Base-by-base conservation (phyloP, 1,140 invertebrate species). In the Zaprionus camerounensis region DNA sequence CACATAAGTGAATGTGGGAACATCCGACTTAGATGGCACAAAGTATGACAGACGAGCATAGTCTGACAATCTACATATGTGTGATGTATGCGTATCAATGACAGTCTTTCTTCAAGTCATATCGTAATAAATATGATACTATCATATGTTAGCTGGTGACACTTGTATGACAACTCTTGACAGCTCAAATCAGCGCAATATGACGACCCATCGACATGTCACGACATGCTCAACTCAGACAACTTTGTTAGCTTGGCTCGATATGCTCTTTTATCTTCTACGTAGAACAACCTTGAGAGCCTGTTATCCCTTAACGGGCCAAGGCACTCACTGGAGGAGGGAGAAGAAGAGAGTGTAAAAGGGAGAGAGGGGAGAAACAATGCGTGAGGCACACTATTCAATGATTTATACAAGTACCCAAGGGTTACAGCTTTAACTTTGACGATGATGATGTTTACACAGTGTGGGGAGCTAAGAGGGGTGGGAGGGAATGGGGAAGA, bases 391-490 rank as follows among this genome's bases (percentile, higher is more conserved):
- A 28, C 41, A 28, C 41, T 46, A 61, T n/a, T 56, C 46, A 70
- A 56, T 70, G 49, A 63, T 71, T 70, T 55, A 57, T 26, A 56
- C 46, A 65, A 71, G 53, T 24, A 51, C 46, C 46, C 24, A n/a
- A 24, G 53, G 41, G 62, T 51, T 58, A 4, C n/a, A 31, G 38
- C 62, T 65, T 71, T 51, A 71, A 66, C 34, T 49, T 65, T 36
- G 51, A 49, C 36, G 15, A 53, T 51, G 44, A 69, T 49, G 28
- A 68, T 24, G 57, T 69, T 67, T 56, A 24, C 51, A 26, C 22
- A 31, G 24, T 15, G 24, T 58, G 31, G 12, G 15, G 1, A 2
- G 24, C 24, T 5, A 6, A 17, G 17, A 5, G 28, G 17, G 7
- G 34, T 13, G 5, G 17, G 5, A 5, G 24, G 3, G 31, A 58